Evolutionary conservation across 1,140 invertebrate genomes (phyloP).

Genomic region (Platyura marginata): DNA sequence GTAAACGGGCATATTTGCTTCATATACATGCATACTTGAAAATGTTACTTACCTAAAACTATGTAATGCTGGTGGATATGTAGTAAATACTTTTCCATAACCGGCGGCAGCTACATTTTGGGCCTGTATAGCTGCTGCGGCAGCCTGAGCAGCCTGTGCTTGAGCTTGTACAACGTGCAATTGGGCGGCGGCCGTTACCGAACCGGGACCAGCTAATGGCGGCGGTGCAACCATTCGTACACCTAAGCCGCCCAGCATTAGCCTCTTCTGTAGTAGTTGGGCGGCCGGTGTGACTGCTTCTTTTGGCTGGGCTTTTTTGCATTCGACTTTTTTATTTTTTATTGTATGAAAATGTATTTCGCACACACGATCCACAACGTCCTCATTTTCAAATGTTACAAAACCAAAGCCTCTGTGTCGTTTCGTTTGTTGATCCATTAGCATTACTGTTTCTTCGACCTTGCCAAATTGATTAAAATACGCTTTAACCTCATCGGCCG

Average conservation of each 20-base stretch:
- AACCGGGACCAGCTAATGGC: constrained; percentile 23
- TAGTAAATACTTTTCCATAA: constrained; percentile 49
- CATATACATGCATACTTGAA: neutral
- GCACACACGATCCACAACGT: constrained; percentile 77
- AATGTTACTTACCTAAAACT: constrained; percentile 16
- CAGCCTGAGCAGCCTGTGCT: constrained; percentile 23
- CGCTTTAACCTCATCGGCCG: constrained; percentile 74
- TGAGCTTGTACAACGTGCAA: constrained; percentile 39
- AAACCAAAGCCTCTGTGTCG: constrained; percentile 80
- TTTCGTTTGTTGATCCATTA: constrained; percentile 89
- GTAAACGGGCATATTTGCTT: neutral
- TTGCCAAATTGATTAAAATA: constrained; percentile 85
- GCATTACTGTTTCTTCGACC: constrained; percentile 82
- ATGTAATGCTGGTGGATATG: constrained; percentile 31
- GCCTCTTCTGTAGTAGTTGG: constrained; percentile 49
- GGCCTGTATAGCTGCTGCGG: constrained; percentile 27
- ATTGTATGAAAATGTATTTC: constrained; percentile 86
- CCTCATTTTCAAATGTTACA: constrained; percentile 81
- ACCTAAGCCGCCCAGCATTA: constrained; percentile 48
- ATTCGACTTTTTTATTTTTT: constrained; percentile 86
- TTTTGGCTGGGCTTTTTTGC: constrained; percentile 84
- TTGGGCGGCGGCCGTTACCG: constrained; percentile 32
- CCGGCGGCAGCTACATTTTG: constrained; percentile 32
- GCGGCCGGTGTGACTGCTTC: constrained; percentile 61
- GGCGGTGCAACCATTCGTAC: constrained; percentile 33